These are phyloP conservation scores for Mastigias papua DNA, from an alignment of 30 jellyfish, hydroid and myxozoan genomes.

Conservation along the genomic window DNA sequence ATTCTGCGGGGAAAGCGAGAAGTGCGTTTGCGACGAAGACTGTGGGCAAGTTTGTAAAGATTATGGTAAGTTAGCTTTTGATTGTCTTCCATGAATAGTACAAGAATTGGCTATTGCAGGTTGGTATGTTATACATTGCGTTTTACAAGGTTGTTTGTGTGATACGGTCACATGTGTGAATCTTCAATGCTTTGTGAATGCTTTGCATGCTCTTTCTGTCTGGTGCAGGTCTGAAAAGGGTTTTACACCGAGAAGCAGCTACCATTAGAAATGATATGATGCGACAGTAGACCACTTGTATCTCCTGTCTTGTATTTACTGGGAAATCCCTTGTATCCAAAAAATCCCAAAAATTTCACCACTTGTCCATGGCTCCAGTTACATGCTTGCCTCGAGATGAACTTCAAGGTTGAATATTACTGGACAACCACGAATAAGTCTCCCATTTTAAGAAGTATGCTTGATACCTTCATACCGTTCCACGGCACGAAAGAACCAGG, in stretches of 20 bases:
- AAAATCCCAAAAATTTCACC: not conserved
- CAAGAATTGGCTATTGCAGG: conserved; percentile 67
- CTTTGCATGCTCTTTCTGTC: too few species aligned
- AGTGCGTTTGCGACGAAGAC: conserved; percentile 84
- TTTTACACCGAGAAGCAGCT: too few species aligned
- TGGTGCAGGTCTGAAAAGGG: too few species aligned
- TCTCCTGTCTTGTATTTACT: too few species aligned
- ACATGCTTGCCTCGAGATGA: not conserved
- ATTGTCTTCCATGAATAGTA: conserved; percentile 29
- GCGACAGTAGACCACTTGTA: too few species aligned
- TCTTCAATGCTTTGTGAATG: not conserved
- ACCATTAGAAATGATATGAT: too few species aligned
- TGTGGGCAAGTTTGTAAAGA: conserved; percentile 90
- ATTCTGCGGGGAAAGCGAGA: conserved; percentile 79
- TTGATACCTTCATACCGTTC: too few species aligned
- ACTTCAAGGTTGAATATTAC: too few species aligned
- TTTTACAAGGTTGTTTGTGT: conserved; percentile 43
- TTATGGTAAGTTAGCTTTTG: conserved; percentile 63
- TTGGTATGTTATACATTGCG: conserved; percentile 42
- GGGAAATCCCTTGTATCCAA: not conserved
- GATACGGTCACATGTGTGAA: conserved; percentile 6
- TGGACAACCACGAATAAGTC: too few species aligned
- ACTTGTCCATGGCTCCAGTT: not conserved
- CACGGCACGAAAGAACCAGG: too few species aligned
- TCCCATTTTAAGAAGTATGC: too few species aligned